phyloP scores from a whole-genome alignment of 2,113 vertebrate genomes.

The Chlorodrepanis virens region DNA sequence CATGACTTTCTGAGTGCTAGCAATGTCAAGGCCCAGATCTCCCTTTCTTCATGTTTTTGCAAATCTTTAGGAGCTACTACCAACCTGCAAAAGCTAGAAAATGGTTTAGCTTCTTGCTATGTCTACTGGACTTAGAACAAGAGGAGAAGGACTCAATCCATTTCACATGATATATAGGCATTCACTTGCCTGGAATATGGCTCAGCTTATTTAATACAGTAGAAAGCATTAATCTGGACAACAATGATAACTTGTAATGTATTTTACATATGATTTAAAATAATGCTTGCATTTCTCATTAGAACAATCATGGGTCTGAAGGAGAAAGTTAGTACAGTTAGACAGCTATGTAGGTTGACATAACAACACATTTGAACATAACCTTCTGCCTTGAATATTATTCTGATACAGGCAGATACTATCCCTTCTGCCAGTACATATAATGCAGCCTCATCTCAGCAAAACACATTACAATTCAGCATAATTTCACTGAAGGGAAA shows the following conservation, averaged over 20 bases:
- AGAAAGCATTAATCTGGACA: neutral
- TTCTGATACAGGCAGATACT: neutral
- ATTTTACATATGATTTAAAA: neutral
- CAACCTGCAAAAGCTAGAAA: neutral
- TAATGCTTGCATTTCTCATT: neutral
- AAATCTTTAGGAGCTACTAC: neutral
- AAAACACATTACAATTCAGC: neutral
- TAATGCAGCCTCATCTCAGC: neutral
- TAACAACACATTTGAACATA: neutral
- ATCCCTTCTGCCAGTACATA: neutral
- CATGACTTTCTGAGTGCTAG: neutral
- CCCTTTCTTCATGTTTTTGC: neutral
- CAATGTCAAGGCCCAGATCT: neutral
- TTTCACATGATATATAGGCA: neutral
- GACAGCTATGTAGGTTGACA: neutral
- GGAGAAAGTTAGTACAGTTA: neutral
- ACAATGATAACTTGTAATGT: neutral
- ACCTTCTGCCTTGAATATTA: neutral
- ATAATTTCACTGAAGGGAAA: neutral
- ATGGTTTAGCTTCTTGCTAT: neutral
- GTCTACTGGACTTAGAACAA: neutral
- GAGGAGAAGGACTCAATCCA: neutral
- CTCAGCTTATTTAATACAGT: neutral
- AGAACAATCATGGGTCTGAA: neutral
- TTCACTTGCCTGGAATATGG: neutral